phyloP scores from a whole-genome alignment of 2,797 vertebrate genomes.

The Sternarchorhynchus goeldii region DNA sequence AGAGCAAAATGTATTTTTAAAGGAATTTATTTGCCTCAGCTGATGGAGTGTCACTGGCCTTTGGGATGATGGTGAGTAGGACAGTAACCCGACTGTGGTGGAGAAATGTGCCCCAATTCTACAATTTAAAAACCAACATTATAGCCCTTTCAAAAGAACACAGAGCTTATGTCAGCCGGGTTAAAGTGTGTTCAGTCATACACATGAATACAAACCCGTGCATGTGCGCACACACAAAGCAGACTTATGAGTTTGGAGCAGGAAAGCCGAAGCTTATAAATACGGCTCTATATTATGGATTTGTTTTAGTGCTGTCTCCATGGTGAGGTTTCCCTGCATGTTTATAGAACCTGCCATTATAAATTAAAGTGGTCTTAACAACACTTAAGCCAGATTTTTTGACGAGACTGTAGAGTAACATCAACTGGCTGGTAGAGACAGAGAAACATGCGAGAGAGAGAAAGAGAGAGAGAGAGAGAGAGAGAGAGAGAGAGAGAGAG shows the following conservation, averaged over 20 bases:
- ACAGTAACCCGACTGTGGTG: neutral
- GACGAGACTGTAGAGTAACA: slow-evolving; percentile 56
- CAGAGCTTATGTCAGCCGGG: slow-evolving; percentile 21
- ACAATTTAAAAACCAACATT: neutral
- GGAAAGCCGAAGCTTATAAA: slow-evolving; percentile 80
- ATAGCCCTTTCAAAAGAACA: neutral
- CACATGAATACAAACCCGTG: slow-evolving; percentile 21
- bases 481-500: slow-evolving; percentile 63
- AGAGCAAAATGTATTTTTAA: neutral
- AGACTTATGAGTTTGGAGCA: slow-evolving; percentile 54
- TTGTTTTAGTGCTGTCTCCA: slow-evolving; percentile 85
- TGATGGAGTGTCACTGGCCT: slow-evolving; percentile 10
- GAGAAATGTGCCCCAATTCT: slow-evolving; percentile 19
- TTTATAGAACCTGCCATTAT: slow-evolving; percentile 81
- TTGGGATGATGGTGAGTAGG: neutral
- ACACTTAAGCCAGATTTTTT: slow-evolving; percentile 73
- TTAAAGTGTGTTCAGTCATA: slow-evolving; percentile 19
- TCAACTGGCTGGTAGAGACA: slow-evolving; percentile 36
- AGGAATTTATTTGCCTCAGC: slow-evolving; percentile 9
- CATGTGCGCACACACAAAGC: slow-evolving; percentile 42
- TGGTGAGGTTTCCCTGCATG: slow-evolving; percentile 79
- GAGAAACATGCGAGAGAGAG: slow-evolving; percentile 49
- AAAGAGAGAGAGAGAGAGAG: slow-evolving; percentile 61
- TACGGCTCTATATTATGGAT: slow-evolving; percentile 77
- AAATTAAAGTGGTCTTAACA: slow-evolving; percentile 83